These are phyloP conservation scores for Sesia bembeciformis DNA, from an alignment of 2,888 invertebrate species.

Conservation along the genomic window DNA sequence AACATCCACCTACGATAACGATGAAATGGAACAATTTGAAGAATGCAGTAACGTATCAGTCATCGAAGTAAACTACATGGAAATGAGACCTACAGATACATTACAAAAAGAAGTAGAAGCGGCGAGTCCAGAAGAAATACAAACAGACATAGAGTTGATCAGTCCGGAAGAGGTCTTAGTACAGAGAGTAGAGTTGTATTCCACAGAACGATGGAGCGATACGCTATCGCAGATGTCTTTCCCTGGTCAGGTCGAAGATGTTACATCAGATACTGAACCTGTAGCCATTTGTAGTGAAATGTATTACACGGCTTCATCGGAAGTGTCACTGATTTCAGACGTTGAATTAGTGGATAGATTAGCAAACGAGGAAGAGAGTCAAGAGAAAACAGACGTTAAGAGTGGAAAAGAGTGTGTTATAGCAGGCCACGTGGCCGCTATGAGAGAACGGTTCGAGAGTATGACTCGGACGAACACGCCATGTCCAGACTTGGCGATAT, in stretches of 20 bases:
- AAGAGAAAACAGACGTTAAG: conserved; percentile 23
- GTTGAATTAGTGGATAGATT: conserved; percentile 30
- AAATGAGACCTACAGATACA: conserved; percentile 2
- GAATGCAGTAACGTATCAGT: not conserved
- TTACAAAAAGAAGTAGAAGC: conserved; percentile 5
- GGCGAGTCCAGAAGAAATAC: conserved; percentile 6
- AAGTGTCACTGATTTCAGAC: conserved; percentile 51
- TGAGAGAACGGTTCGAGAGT: conserved; percentile 66
- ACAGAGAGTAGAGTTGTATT: conserved; percentile 24
- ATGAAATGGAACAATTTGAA: conserved; percentile 5
- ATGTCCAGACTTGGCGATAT: conserved; percentile 42
- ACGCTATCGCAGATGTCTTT: conserved; percentile 24
- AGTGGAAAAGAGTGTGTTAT: conserved; percentile 42
- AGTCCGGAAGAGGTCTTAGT: conserved; percentile 34
- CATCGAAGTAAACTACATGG: conserved; percentile 4
- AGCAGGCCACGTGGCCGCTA: conserved; percentile 68
- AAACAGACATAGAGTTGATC: conserved; percentile 15
- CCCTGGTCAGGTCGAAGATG: conserved; percentile 23
- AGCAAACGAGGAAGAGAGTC: conserved; percentile 21
- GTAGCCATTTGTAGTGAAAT: conserved; percentile 38
- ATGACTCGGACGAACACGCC: conserved; percentile 64
- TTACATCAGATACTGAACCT: conserved; percentile 22
- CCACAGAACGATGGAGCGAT: conserved; percentile 20
- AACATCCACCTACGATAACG: conserved; percentile 41
- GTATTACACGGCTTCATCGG: conserved; percentile 63